Base-by-base conservation (phyloP, 2,888 invertebrate species). In the Thalpophila matura region DNA sequence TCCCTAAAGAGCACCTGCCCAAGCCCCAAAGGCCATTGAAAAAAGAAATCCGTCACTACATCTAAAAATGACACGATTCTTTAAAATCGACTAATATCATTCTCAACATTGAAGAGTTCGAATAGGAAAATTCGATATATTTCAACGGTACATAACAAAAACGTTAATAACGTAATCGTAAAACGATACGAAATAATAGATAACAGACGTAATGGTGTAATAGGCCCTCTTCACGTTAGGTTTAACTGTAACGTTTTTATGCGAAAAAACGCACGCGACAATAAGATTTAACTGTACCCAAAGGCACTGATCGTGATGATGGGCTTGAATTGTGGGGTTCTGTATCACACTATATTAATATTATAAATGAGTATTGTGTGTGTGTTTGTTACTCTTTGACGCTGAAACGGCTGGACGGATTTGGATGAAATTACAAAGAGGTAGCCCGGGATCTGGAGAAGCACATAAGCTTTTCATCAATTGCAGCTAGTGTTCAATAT, bases 181-280 rank as follows among this genome's bases (percentile, higher is more conserved):
- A 20, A 59, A 37, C 20, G 63, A 60, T 59, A 68, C 65, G 55
- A 62, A 69, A 57, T 74, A 54, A 68, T 26, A 61, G 66, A 57
- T 74, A 71, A 60, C 58, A 67, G 45, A 45, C 12, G 62, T 60
- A 60, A 72, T 62, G 38, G 35, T 57, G 56, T 71, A 53, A 71
- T 73, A 16, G 49, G 38, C 47, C 37, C 24, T 53, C 29, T 47
- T 42, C 50, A 40, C 59, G 61, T 53, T 66, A 49, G 57, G 40
- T 42, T 42, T 66, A 76, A 66, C 67, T 65, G 77, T 75, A 53
- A 55, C 42, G 56, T 57, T 72, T 68, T 62, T 64, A 64, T 42
- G 35, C 29, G 47, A 47, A 45, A 55, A 64, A 43, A 35, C 26
- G 54, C 70, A 76, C 65, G 70, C 62, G 66, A 76, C 70, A 73